These are phyloP conservation scores for Gadus chalcogrammus DNA, from an alignment of 2,113 vertebrate species.

Conservation along the genomic window DNA sequence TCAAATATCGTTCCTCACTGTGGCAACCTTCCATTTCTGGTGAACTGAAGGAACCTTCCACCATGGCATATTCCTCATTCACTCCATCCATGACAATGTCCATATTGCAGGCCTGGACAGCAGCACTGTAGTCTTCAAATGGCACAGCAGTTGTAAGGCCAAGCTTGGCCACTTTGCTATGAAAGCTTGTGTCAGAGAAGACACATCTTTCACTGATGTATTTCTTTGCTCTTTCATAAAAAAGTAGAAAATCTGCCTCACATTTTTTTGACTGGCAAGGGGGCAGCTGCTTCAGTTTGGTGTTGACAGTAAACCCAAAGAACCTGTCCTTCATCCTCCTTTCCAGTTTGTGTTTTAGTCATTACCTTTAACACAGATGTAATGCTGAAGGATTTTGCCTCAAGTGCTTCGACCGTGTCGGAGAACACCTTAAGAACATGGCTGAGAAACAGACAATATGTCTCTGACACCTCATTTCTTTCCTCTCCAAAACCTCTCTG, in stretches of 20 bases:
- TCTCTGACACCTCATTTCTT: neutral
- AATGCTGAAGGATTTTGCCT: constrained; percentile 22
- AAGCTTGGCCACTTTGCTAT: constrained; percentile 23
- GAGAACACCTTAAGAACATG: neutral
- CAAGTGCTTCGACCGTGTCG: constrained; percentile 22
- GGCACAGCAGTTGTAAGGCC: constrained; percentile 8
- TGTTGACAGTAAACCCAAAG: no score
- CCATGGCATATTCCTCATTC: constrained; percentile 14
- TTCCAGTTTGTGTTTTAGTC: constrained; percentile 18
- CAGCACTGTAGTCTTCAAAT: constrained; percentile 29
- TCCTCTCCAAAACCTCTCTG: no score
- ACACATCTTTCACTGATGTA: constrained; percentile 14
- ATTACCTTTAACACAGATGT: constrained; percentile 15
- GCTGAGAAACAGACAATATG: neutral
- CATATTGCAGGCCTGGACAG: constrained; percentile 17
- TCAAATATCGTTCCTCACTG: neutral
- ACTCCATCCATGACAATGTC: neutral
- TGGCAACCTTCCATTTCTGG: no score
- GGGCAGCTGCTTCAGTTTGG: no score
- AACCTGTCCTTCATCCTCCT: neutral
- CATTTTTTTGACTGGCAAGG: no score
- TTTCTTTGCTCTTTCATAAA: constrained; percentile 27
- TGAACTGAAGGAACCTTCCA: neutral
- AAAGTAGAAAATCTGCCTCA: neutral
- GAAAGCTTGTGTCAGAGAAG: constrained; percentile 26